Base-by-base conservation (phyloP, 1,140 invertebrate species). In the Ostrea edulis region DNA sequence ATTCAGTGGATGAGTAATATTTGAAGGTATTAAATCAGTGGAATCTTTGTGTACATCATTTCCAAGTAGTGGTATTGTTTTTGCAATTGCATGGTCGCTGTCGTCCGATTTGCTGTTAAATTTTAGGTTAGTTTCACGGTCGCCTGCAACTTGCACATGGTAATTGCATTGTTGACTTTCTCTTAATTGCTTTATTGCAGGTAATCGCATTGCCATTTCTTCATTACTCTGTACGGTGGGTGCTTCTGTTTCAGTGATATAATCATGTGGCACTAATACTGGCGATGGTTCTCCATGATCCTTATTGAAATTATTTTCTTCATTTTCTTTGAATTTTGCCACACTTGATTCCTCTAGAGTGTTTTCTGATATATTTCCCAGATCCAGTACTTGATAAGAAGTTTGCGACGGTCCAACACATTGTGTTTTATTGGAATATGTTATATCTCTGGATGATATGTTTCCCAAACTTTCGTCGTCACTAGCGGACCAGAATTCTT, bases 11-110 rank as follows among this genome's bases (percentile, higher is more conserved):
- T 82, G 86, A 82, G 77, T 82, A 87, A 87, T 87, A 82, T 87
- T 87, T 87, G 44, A 54, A 82, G 11, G 55, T 83, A 58, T 83
- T 58, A 87, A 82, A 87, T 87, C 86, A 87, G 82, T 82, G 35
- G 86, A 54, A 82, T 55, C 62, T 58, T 87, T 83, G 81, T 87
- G 81, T 55, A 51, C 54, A 83, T 52, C 53, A 82, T 82, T 87
- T 62, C 58, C 81, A 62, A 51, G 53, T 20, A 58, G 54, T 9
- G 51, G 53, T 44, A 35, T 55, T 35, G 25, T 62, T 52, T 62
- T 62, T 85, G 52, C 22, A 58, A 62, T 58, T 62, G 29, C 83
- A 20, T 85, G n/a, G 53, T 29, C 29, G 29, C 25, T 85, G 53
- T 85, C 54, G 83, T 62, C 83, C 29, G 52, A 52, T 35, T 35